Percentiles rank a stretch among this genome's conserved stretches.
phyloP scores from a whole-genome alignment of 2,888 invertebrate genomes.

The Noctua comes region DNA sequence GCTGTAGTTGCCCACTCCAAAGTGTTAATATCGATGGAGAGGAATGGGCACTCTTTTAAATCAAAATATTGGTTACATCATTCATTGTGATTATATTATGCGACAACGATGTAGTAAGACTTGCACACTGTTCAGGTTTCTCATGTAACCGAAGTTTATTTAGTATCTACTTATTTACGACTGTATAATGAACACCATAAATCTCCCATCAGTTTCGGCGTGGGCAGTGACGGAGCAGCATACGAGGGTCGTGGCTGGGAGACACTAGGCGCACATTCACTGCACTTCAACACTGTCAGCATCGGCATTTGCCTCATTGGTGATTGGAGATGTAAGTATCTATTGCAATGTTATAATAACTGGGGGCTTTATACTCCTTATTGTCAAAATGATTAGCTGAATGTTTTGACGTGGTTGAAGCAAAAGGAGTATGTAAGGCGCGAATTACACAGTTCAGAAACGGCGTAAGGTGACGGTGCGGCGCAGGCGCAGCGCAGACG shows the following conservation, averaged over 20 bases:
- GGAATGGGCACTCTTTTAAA: not conserved
- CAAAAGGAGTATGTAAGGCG: too few relatives aligned
- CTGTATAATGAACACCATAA: not conserved
- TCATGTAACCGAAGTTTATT: not conserved
- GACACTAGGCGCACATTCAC: slow-evolving; percentile 92
- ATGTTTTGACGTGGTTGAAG: too few relatives aligned
- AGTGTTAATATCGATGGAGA: not conserved
- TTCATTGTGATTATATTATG: not conserved
- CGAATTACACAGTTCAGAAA: too few relatives aligned
- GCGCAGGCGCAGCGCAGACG: too few relatives aligned
- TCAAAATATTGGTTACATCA: not conserved
- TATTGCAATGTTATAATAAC: not conserved
- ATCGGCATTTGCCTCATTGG: slow-evolving; percentile 93
- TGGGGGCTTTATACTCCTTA: not conserved
- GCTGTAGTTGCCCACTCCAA: too few relatives aligned
- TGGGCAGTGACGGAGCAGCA: slow-evolving; percentile 93
- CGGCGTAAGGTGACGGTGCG: too few relatives aligned
- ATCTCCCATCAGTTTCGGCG: slow-evolving; percentile 89
- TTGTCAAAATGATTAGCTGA: not conserved
- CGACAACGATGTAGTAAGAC: not conserved
- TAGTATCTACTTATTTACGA: too few relatives aligned
- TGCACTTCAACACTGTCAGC: slow-evolving; percentile 92
- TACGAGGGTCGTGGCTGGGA: slow-evolving; percentile 93
- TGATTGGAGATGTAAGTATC: slow-evolving; percentile 91
- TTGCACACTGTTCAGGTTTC: not conserved